A percentile compares a stretch with the other conserved stretches of the same genome.
These are phyloP conservation scores for Philopedon plagiatum DNA, from an alignment of 2,888 invertebrate species.

Conservation along the genomic window DNA sequence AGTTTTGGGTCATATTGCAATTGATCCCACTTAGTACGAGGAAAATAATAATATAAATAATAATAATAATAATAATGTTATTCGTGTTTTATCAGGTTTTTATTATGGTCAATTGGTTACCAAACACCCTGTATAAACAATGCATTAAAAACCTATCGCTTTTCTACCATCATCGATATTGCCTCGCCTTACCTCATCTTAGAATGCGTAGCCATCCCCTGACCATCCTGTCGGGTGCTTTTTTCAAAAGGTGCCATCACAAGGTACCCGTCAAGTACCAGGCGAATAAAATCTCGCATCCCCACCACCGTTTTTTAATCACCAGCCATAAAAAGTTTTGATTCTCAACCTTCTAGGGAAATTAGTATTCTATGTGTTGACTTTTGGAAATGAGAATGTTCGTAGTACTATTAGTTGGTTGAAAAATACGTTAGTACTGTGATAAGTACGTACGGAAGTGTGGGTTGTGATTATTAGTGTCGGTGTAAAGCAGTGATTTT, in stretches of 20 bases:
- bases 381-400: constrained; percentile 39
- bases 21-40: no score
- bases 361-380: constrained; percentile 56
- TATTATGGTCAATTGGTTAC: no score
- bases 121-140: constrained; percentile 1
- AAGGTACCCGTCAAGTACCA: constrained; percentile 46
- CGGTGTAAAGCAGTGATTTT: constrained; percentile 3
- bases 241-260: constrained; percentile 35
- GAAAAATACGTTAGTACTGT: constrained; percentile 19
- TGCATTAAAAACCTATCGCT: not conserved
- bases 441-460: not conserved
- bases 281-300: constrained; percentile 19
- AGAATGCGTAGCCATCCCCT: constrained; percentile 51
- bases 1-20: no score
- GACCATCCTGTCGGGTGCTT: constrained; percentile 57
- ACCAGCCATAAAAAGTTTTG: constrained; percentile 19
- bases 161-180: not conserved
- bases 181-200: constrained; percentile 38
- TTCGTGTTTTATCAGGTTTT: no score
- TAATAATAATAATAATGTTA: no score
- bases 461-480: not conserved
- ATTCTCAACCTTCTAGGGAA: constrained; percentile 37
- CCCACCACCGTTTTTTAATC: constrained; percentile 44
- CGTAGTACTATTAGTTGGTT: constrained; percentile 13
- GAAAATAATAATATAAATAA: no score